These are phyloP conservation scores for Poecile montanus DNA, from an alignment of 2,797 vertebrate species.

Conservation along the genomic window DNA sequence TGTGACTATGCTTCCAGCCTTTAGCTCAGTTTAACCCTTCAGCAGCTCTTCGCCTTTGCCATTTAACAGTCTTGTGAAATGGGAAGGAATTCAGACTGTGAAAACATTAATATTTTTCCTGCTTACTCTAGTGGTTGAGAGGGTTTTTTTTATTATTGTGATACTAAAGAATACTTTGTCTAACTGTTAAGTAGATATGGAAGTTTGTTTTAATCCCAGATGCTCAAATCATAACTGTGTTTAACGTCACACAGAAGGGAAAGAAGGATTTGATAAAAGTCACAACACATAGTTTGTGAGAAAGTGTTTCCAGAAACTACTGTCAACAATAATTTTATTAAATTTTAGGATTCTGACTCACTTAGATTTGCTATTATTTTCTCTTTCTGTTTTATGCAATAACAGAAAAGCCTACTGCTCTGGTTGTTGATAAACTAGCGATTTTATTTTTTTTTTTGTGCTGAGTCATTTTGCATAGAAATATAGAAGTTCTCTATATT, in stretches of 20 bases:
- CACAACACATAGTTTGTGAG: neutral
- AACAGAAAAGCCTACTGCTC: neutral
- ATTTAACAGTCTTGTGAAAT: conserved; percentile 6
- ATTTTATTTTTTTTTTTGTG: neutral
- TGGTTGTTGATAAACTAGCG: neutral
- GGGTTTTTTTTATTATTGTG: neutral
- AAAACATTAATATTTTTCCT: neutral
- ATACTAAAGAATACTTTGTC: neutral
- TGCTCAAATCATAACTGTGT: neutral
- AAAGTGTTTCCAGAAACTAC: neutral
- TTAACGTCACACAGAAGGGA: neutral
- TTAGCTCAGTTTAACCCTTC: conserved; percentile 28
- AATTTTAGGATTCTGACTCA: neutral
- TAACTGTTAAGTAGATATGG: neutral
- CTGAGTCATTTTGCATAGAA: neutral
- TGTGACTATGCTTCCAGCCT: neutral
- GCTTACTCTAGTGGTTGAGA: neutral
- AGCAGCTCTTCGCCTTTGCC: neutral
- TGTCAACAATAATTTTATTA: neutral
- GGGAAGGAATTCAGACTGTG: neutral
- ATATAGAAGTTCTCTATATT: neutral
- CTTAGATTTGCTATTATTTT: neutral
- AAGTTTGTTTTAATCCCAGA: neutral
- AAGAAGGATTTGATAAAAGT: neutral
- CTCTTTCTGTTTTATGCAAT: neutral